These are phyloP conservation scores for Synanthedon formicaeformis DNA, from an alignment of 2,888 invertebrate genomes.

Conservation along the genomic window DNA sequence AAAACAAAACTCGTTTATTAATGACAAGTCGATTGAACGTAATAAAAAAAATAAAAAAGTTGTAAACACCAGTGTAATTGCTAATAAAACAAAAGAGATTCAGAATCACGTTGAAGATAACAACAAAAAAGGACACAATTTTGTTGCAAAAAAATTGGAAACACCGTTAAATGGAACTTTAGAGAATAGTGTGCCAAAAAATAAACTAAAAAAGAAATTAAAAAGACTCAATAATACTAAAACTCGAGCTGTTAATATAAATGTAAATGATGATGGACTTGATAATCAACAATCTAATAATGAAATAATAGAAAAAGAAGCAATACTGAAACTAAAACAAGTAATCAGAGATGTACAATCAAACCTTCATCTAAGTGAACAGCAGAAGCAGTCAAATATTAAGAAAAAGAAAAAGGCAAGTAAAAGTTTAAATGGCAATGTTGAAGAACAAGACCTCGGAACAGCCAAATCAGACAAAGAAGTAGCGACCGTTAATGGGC, in stretches of 20 bases:
- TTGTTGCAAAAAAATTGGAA: too few relatives aligned
- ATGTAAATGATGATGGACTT: too few relatives aligned
- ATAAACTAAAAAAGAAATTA: neutral
- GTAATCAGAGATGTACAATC: too few relatives aligned
- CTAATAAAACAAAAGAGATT: conserved; percentile 2
- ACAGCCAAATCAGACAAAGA: conserved; percentile 34
- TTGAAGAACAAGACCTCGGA: conserved; percentile 18
- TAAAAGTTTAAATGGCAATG: conserved; percentile 4
- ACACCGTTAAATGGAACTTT: too few relatives aligned
- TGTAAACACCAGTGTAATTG: neutral
- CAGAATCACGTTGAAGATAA: conserved; percentile 3
- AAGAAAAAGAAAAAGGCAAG: conserved; percentile 9
- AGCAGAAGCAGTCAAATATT: conserved; percentile 2
- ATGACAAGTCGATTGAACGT: neutral
- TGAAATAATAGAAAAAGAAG: too few relatives aligned
- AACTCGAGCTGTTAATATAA: too few relatives aligned
- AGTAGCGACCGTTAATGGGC: conserved; percentile 35
- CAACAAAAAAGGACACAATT: conserved; percentile 1
- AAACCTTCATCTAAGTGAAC: conserved; percentile 4
- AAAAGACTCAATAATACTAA: neutral
- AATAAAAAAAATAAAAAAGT: too few relatives aligned
- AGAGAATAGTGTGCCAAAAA: too few relatives aligned
- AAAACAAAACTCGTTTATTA: conserved; percentile 2
- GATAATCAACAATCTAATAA: too few relatives aligned
- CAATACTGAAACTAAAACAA: too few relatives aligned